phyloP scores from a whole-genome alignment of 2,888 invertebrate species.

The Tortrix viridana region DNA sequence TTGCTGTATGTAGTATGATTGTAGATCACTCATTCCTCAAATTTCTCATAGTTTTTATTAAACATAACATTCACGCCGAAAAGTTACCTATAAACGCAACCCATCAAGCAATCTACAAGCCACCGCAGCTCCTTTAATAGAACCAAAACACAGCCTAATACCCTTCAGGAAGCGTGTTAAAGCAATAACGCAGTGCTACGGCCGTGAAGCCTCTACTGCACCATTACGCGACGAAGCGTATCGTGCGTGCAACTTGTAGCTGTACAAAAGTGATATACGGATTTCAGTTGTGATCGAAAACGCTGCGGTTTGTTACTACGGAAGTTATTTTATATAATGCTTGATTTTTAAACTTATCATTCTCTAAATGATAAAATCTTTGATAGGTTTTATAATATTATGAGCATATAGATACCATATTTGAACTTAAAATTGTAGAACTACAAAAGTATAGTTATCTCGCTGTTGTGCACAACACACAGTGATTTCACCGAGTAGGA shows the following conservation, averaged over 20 bases:
- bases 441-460: no score
- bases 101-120: constrained; percentile 4
- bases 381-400: no score
- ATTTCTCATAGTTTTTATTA: no score
- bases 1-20: no score
- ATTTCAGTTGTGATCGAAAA: not conserved
- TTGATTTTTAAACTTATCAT: no score
- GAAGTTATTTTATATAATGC: no score
- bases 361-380: no score
- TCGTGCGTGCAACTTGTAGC: constrained; percentile 23
- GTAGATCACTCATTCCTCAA: no score
- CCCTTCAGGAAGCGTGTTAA: constrained; percentile 7
- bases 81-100: not conserved
- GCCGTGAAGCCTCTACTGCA: constrained; percentile 15
- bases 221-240: constrained; percentile 16
- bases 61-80: not conserved
- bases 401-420: no score
- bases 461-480: no score
- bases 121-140: not conserved
- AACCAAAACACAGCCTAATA: constrained; percentile 7
- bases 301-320: not conserved
- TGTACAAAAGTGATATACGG: not conserved
- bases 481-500: no score
- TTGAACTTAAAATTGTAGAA: no score
- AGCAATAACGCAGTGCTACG: constrained; percentile 15